phyloP scores from a whole-genome alignment of 2,797 vertebrate genomes.

The Discoglossus pictus region DNA sequence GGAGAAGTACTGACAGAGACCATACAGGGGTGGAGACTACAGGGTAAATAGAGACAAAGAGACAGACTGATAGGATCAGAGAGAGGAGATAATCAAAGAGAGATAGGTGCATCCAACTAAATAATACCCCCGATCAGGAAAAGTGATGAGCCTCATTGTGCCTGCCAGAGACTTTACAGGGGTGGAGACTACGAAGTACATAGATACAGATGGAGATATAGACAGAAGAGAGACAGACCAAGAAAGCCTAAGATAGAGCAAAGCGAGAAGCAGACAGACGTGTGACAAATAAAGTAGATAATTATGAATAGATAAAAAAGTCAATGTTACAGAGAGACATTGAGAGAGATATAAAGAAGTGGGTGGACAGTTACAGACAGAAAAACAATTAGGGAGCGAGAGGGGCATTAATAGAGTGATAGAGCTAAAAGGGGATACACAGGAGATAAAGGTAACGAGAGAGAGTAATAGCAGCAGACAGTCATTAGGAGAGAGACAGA shows the following conservation, averaged over 20 bases:
- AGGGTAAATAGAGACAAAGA: no score
- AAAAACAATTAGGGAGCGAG: no score
- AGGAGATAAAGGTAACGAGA: neutral
- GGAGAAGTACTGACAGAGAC: constrained; percentile 2
- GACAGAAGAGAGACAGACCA: neutral
- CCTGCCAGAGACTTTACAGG: constrained; percentile 1
- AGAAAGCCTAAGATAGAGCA: neutral
- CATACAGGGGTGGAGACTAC: neutral
- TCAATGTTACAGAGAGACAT: no score
- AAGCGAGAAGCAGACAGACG: neutral
- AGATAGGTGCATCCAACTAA: neutral
- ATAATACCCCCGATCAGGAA: constrained; percentile 4
- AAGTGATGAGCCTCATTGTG: constrained; percentile 19
- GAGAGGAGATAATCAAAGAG: neutral
- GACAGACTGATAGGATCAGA: neutral
- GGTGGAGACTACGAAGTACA: neutral
- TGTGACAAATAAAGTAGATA: no score
- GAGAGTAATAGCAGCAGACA: neutral
- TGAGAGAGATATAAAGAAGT: no score
- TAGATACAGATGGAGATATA: neutral
- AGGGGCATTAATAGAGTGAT: no score
- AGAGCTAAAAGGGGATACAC: neutral
- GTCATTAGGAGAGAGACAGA: no score
- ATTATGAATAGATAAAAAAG: no score
- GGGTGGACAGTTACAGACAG: no score